A percentile compares a stretch with the other conserved stretches of the same genome.
Conservation (phyloP, 2,888 invertebrate genomes). For the Phlogophora meticulosa region DNA sequence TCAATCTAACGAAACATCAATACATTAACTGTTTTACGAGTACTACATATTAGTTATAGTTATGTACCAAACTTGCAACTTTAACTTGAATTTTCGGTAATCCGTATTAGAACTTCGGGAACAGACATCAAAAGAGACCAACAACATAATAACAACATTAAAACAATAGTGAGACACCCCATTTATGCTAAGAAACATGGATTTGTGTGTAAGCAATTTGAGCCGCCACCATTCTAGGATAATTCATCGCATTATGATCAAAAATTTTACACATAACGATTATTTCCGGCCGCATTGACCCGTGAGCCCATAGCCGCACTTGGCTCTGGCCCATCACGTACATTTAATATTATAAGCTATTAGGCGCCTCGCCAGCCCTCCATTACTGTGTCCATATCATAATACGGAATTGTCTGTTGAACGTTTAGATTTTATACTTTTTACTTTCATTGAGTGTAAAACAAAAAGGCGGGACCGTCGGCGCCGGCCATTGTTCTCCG, state of each 20-base stretch:
- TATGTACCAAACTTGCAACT: conserved; percentile 36
- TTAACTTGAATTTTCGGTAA: conserved; percentile 19
- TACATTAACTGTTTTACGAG: conserved; percentile 66
- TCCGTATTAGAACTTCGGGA: not conserved
- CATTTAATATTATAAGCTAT: conserved; percentile 90
- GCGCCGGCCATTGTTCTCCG: conserved; percentile 90
- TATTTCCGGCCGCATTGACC: conserved; percentile 79
- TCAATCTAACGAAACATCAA: conserved; percentile 65
- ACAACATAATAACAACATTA: conserved; percentile 22
- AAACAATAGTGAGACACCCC: conserved; percentile 44
- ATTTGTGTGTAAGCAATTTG: conserved; percentile 53
- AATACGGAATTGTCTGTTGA: conserved; percentile 90
- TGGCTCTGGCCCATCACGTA: conserved; percentile 84
- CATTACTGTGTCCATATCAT: conserved; percentile 90
- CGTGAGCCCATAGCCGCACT: conserved; percentile 69
- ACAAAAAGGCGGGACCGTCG: conserved; percentile 88
- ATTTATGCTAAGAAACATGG: conserved; percentile 35
- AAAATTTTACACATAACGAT: conserved; percentile 76
- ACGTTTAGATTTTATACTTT: conserved; percentile 89
- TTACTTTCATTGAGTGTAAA: conserved; percentile 86
- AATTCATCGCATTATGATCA: conserved; percentile 63
- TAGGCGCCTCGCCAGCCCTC: conserved; percentile 87
- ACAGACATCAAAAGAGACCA: not conserved
- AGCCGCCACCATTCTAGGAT: conserved; percentile 55
- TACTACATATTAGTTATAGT: conserved; percentile 36